Evolutionary conservation across 2,113 vertebrate species (phyloP).

Genomic region (Grammomys dolichurus): DNA sequence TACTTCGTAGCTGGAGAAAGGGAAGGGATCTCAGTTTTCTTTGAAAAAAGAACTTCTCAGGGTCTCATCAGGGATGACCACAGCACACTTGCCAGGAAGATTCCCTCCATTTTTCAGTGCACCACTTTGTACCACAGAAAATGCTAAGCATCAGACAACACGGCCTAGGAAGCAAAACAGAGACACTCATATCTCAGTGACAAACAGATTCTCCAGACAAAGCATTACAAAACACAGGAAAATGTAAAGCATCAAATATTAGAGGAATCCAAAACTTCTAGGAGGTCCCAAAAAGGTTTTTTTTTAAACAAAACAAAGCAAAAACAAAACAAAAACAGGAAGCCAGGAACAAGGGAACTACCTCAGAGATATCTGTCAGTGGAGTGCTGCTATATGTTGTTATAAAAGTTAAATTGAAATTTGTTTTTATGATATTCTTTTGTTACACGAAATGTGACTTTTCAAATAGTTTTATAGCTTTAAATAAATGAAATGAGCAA

Average conservation of each 20-base stretch:
- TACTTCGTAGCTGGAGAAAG: neutral
- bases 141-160: neutral
- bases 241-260: neutral
- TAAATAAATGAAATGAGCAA: conserved; percentile 9
- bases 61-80: neutral
- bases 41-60: neutral
- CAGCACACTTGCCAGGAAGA: neutral
- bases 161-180: neutral
- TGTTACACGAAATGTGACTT: neutral
- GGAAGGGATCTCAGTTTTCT: neutral
- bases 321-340: neutral
- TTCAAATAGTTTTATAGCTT: neutral
- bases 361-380: neutral
- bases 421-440: conserved; percentile 11
- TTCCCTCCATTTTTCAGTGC: neutral
- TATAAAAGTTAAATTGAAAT: conserved; percentile 56
- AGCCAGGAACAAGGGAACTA: neutral
- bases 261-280: neutral
- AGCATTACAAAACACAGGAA: neutral
- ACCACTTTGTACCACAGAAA: neutral
- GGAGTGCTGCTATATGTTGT: neutral
- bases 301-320: neutral
- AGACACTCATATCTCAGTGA: neutral
- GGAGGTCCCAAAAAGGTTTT: neutral
- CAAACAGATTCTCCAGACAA: neutral